Evolutionary conservation across 2,888 invertebrate species (phyloP), one percentile per base, ranked within the genome.

Genomic region (Pheosia tremula): DNA sequence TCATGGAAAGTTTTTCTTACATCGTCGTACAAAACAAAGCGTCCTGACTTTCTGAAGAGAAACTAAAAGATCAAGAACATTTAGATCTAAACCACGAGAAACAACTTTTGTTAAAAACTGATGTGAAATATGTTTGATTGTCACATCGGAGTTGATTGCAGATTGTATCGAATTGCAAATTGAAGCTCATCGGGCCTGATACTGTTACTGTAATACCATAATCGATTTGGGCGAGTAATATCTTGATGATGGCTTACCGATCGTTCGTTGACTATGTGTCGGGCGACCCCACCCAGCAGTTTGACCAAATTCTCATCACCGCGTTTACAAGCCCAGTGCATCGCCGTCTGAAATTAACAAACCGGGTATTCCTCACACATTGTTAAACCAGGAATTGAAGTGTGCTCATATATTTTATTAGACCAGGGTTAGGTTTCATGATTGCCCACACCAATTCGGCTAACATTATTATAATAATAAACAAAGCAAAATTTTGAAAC

Each of bases 261-360:
- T 87, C 96, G 96, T 72, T 96, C 96, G 91, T 98, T 98, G 68
- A 98, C 97, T 77, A 96, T 96, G 79, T 96, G 96, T 81, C 97
- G 96, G n/a, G 88, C 85, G 4, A 96, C 96, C n/a, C 98, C 98
- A 38, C 98, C 98, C 77, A 99, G 95, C 68, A 98, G 94, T 91
- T 99, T 99, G 61, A 98, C 96, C 72, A 98, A 96, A 84, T 98
- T 97, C 84, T 96, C 96, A 84, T 98, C 97, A 3, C 98, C 98
- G 79, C 98, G 97, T 89, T 99, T 99, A 68, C 98, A 98, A 66
- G 98, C 99, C 98, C 98, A 99, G 88, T 99, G 99, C 79, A 99
- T 94, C 59, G 98, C 98, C 72, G 98, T 98, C 98, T 99, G 95
- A 64, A 95, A 95, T 68, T 75, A 62, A 78, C 55, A 47, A 60